Evolutionary conservation across 2,113 vertebrate genomes (phyloP), one percentile per base, ranked within the genome.

Genomic region (Syngnathus floridae): DNA sequence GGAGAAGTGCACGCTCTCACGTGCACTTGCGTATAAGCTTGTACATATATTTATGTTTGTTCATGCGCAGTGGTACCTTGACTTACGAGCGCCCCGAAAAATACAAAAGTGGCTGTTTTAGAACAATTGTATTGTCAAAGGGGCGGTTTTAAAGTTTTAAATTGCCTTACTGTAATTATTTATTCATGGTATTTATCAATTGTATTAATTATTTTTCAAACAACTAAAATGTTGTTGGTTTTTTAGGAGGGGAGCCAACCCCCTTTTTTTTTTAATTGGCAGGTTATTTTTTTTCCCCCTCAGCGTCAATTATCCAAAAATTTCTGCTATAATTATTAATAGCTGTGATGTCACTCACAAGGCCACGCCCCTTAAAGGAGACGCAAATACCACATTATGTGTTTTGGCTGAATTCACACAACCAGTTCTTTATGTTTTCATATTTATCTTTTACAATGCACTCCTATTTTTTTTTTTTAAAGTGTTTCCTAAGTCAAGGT

Each of bases 31-130:
- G 84, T 83, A 87, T 63, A 79, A 71, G 76, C 80, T 60, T 90
- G 89, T 92, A 90, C 48, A 91, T 90, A 91, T 92, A 91, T 92
- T 91, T 90, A 90, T 92, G 87, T 88, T 84, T 82, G 77, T 84
- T 82, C 73, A 84, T 43, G 40, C 4, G 35, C 54, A 56, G 26
- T 56, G 54, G 14, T 56, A 56, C 26, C 54, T 56, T 56, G 54
- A 56, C 54, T 56, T 56, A 35, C 54, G 13, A 56, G 26, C 35
- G 13, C 54, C 26, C 13, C 11, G 1, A 16, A 56, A 31, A 56
- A 56, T 17, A 35, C 12, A 56, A 14, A 31, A 31, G n/a, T 46
- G 43, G 43, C 43, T 5, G 43, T 14, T 46, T 46, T 16, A 14
- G 13, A 16, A 14, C 16, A 46, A 16, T 45, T 45, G 8, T 7